A percentile compares a stretch with the other conserved stretches of the same genome.
phyloP scores from a whole-genome alignment of 2,797 vertebrate species.

The Hippocampus kuda region DNA sequence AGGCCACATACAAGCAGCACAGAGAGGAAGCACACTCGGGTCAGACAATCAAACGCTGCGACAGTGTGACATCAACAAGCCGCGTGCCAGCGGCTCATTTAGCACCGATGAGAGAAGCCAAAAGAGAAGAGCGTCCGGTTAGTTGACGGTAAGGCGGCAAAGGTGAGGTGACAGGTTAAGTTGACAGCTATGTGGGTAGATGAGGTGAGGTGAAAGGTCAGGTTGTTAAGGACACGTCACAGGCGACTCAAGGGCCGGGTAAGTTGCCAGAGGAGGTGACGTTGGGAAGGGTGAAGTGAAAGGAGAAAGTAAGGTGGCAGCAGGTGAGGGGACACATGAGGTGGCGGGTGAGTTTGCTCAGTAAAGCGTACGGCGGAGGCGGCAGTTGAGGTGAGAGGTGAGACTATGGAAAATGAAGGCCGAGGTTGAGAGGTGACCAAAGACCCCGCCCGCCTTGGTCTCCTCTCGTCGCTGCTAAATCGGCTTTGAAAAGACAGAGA shows the following conservation, averaged over 20 bases:
- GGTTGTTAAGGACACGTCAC: no score
- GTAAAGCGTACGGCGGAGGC: not conserved
- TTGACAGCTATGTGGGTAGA: no score
- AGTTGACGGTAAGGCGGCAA: not conserved
- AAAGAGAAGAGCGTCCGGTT: not conserved
- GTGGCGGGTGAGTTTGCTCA: no score
- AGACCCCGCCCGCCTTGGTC: not conserved
- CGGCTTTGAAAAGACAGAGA: not conserved
- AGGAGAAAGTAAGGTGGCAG: no score
- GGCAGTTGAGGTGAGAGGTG: not conserved
- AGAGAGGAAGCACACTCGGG: not conserved
- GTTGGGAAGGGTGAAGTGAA: not conserved
- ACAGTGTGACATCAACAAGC: not conserved
- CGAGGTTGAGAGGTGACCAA: not conserved
- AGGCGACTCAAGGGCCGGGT: no score
- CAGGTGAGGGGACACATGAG: no score
- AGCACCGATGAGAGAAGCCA: not conserved
- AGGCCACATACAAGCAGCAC: not conserved
- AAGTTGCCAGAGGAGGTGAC: no score
- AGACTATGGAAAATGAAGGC: no score
- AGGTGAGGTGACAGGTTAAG: not conserved
- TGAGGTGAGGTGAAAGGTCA: not conserved
- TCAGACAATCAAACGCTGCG: not conserved
- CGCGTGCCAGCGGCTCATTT: not conserved
- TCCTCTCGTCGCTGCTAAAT: not conserved